Base-by-base conservation (phyloP, 1,140 invertebrate genomes). In the Procambarus clarkii region DNA sequence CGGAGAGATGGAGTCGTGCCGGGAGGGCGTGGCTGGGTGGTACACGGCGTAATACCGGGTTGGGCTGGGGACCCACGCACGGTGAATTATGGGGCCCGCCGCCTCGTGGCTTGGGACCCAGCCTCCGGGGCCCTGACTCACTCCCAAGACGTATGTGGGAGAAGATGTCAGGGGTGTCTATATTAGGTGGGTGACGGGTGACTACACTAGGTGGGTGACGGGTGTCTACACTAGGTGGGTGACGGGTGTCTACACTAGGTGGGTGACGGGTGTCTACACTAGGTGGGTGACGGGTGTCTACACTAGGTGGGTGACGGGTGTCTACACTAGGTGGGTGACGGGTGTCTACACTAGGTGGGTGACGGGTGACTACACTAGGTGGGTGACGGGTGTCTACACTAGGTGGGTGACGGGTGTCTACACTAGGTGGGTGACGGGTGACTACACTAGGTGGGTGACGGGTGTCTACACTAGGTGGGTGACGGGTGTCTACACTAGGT, bases 31-130 rank as follows among this genome's bases (percentile, higher is more conserved):
- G 81, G 81, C 81, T 34, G 81, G 81, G 54, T 83, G 58, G 81
- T 83, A 60, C 9, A 24, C 13, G 24, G 81, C 81, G 81, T 83
- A 83, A 83, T 83, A 83, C 81, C 81, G 81, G 81, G 81, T 83
- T 83, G 58, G 69, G 81, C 58, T 60, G 45, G 58, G 18, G 24
- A 46, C 81, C 81, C 81, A 69, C 69, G 81, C 50, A 83, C 60
- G 81, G 81, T 83, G 81, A 83, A 83, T 83, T 83, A 83, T 83
- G 46, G 81, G 81, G 69, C 48, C 45, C n/a, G n/a, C 11, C 24
- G n/a, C 24, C 58, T 50, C 21, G 80, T 21, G 24, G 34, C 81
- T 83, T 64, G 58, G 58, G 69, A 64, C 69, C 15, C 58, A 3
- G n/a, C 58, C 44, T 3, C 34, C 18, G 24, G 58, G 34, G 58